Conservation (phyloP, 2,113 vertebrate genomes). For the Brachyhypopomus occidentalis region DNA sequence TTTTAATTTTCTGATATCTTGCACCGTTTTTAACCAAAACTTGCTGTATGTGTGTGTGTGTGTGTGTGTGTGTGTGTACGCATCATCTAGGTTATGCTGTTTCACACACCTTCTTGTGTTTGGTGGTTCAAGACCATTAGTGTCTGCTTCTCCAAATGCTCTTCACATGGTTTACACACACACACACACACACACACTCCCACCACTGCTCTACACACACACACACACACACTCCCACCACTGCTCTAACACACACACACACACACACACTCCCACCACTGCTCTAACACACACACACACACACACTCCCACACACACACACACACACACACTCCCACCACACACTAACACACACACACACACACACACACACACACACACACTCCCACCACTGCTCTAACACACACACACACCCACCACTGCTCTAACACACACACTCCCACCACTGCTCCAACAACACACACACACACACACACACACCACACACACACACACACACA, state of each 20-base stretch:
- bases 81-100: neutral
- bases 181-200: constrained; percentile 24
- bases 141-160: neutral
- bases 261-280: too few relatives aligned
- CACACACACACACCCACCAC: neutral
- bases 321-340: too few relatives aligned
- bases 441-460: too few relatives aligned
- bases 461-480: too few relatives aligned
- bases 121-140: neutral
- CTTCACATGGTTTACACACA: neutral
- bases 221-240: neutral
- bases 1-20: constrained; percentile 61
- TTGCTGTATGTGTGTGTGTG: constrained; percentile 41
- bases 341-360: too few relatives aligned
- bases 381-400: too few relatives aligned
- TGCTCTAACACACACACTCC: neutral
- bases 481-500: neutral
- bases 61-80: constrained; percentile 14
- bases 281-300: neutral
- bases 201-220: neutral
- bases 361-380: neutral
- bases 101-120: neutral
- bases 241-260: too few relatives aligned
- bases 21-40: too few relatives aligned
- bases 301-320: neutral